Evolutionary conservation across 2,113 vertebrate species (phyloP).

Genomic region (Paradisaea rubra): DNA sequence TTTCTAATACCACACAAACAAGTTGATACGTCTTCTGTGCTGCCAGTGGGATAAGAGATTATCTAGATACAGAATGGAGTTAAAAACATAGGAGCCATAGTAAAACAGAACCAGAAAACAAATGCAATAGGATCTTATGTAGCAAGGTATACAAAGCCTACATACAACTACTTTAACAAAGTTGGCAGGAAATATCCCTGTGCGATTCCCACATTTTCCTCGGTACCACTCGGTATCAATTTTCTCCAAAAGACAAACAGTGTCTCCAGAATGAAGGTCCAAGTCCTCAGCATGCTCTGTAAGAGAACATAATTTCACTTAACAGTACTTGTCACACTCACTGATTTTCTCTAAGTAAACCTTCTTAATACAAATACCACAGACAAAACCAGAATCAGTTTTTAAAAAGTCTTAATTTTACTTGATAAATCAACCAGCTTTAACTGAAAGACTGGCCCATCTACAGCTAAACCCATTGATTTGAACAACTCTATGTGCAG

Average conservation of each 20-base stretch:
- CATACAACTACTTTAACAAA: conserved; percentile 86
- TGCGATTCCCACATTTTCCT: conserved; percentile 79
- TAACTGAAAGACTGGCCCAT: neutral
- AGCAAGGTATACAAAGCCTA: conserved; percentile 23
- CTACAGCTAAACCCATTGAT: neutral
- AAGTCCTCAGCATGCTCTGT: conserved; percentile 86
- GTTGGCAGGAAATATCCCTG: conserved; percentile 87
- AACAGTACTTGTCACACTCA: neutral
- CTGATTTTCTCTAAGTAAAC: neutral
- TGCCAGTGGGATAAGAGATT: conserved; percentile 14
- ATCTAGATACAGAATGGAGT: neutral
- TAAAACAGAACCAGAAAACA: neutral
- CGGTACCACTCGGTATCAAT: conserved; percentile 88
- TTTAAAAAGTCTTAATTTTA: neutral
- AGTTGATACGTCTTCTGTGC: neutral
- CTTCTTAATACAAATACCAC: neutral
- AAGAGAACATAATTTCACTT: conserved; percentile 31
- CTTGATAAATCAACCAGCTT: neutral
- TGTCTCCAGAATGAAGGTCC: conserved; percentile 81
- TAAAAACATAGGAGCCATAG: neutral
- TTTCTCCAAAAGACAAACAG: conserved; percentile 82
- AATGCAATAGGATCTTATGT: neutral
- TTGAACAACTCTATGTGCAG: neutral
- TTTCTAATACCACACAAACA: conserved; percentile 2
- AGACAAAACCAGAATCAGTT: neutral